Conservation (phyloP, 92 coral and sea anemone species). For the Phenganax marumi region DNA sequence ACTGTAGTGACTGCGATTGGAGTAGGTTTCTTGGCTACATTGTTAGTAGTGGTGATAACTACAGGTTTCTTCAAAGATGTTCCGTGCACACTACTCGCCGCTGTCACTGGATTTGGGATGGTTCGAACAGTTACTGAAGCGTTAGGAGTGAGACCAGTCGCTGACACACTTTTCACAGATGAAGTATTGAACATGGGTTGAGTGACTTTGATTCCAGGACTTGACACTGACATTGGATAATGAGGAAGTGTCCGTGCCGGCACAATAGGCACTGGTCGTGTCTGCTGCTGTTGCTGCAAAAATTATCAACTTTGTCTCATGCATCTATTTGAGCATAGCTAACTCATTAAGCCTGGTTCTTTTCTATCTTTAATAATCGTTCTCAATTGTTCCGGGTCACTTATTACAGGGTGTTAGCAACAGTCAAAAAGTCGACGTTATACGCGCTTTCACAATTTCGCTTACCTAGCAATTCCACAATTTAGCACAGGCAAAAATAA, state of each 20-base stretch:
- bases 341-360: too few species aligned
- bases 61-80: conserved; percentile 28
- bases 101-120: conserved; percentile 20
- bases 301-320: neutral
- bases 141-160: conserved; percentile 30
- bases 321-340: neutral
- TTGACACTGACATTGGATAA: conserved; percentile 33
- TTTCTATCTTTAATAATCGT: too few species aligned
- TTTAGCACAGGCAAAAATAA: too few species aligned
- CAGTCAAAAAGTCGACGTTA: neutral
- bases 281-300: conserved; percentile 35
- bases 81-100: conserved; percentile 23
- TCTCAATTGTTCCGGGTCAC: neutral
- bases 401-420: neutral
- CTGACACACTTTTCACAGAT: conserved; percentile 44
- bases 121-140: conserved; percentile 35
- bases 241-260: conserved; percentile 53
- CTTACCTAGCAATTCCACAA: too few species aligned
- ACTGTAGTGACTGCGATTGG: conserved; percentile 22
- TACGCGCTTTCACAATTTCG: too few species aligned
- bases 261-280: conserved; percentile 41
- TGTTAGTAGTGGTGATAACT: neutral
- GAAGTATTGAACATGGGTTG: conserved; percentile 32
- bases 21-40: conserved; percentile 20
- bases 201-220: conserved; percentile 36